Percentiles rank a stretch among this genome's conserved stretches.
Evolutionary conservation across 2,113 vertebrate genomes (phyloP).

Genomic region (Aplodontia rufa): DNA sequence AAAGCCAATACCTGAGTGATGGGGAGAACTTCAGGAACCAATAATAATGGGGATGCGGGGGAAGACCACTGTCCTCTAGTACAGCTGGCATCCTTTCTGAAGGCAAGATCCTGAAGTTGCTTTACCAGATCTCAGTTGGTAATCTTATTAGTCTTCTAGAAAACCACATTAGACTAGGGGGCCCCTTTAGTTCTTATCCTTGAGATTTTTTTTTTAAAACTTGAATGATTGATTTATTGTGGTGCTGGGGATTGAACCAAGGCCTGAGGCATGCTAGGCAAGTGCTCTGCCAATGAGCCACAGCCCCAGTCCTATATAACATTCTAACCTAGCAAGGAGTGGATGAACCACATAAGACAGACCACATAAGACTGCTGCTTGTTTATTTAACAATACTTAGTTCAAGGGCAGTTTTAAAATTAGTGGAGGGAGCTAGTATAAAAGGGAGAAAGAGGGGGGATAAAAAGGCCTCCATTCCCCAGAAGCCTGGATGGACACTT

Average conservation of each 20-base stretch:
- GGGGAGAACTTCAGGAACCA: background rate
- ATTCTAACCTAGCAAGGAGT: background rate
- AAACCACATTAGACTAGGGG: background rate
- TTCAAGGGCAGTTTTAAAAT: background rate
- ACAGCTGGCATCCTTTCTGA: background rate
- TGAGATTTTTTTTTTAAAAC: too few species aligned
- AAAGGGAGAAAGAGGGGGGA: background rate
- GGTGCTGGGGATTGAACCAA: too few species aligned
- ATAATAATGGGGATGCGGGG: background rate
- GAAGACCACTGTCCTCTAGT: rapidly evolving
- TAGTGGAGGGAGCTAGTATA: background rate
- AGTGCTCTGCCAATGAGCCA: too few species aligned
- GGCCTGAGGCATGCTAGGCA: too few species aligned
- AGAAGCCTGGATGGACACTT: too few species aligned
- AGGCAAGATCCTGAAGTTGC: background rate
- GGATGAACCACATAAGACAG: background rate
- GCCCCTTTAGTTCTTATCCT: background rate
- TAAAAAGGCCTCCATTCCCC: too few species aligned
- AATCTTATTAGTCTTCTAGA: background rate
- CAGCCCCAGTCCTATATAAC: too few species aligned
- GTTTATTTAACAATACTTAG: background rate
- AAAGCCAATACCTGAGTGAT: background rate
- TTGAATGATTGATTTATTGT: too few species aligned
- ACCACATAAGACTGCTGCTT: background rate
- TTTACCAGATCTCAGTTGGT: background rate